A percentile compares a stretch with the other conserved stretches of the same genome.
Conservation (phyloP, 1,140 invertebrate species). For the Aphaenogaster floridana region DNA sequence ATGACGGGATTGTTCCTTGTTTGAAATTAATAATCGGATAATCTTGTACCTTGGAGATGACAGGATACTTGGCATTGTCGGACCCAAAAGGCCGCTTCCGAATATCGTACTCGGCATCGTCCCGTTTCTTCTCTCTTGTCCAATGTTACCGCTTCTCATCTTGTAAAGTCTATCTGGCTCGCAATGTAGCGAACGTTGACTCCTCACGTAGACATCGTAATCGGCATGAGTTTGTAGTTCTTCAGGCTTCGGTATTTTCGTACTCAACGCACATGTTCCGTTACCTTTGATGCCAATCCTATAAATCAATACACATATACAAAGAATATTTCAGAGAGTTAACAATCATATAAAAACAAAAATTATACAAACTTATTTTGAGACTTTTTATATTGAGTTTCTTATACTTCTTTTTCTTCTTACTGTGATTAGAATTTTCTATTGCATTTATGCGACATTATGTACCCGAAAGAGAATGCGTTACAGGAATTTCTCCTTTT, state of each 20-base stretch:
- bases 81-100: conserved; percentile 29
- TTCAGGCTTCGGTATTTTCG: conserved; percentile 82
- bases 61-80: conserved; percentile 44
- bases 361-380: background rate
- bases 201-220: conserved; percentile 88
- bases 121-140: conserved; percentile 37
- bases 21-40: conserved; percentile 37
- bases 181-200: conserved; percentile 72
- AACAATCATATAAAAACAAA: background rate
- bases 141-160: background rate
- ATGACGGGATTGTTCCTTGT: conserved; percentile 10
- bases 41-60: conserved; percentile 39
- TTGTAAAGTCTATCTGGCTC: conserved; percentile 65
- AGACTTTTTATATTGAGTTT: background rate
- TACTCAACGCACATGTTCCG: conserved; percentile 88
- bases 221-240: conserved; percentile 87
- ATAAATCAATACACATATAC: conserved; percentile 69
- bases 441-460: background rate
- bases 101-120: conserved; percentile 23
- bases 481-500: conserved; percentile 77
- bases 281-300: conserved; percentile 89
- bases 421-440: background rate
- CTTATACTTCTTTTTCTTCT: background rate
- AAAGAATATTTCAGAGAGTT: conserved; percentile 3
- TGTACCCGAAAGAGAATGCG: conserved; percentile 83